Conservation (phyloP, 2,888 invertebrate species). For the Cantharis rufa region DNA sequence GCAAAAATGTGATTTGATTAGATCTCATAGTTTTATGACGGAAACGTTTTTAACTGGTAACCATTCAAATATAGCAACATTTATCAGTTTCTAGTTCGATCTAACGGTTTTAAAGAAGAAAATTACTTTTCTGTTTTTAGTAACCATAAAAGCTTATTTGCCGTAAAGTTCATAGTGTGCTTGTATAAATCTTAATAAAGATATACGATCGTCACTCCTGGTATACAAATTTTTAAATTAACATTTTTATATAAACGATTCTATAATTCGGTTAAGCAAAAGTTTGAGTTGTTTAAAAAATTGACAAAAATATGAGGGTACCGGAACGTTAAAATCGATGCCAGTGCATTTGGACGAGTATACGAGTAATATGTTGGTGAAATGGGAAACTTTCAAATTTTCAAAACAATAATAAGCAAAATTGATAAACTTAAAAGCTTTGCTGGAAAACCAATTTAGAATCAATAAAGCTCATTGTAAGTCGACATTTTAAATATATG, state of each 20-base stretch:
- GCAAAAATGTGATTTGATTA: no score
- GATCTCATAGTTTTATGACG: no score
- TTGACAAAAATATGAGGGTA: not conserved
- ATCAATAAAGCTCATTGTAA: not conserved
- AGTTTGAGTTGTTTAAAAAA: not conserved
- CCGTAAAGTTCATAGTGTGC: not conserved
- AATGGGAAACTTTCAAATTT: not conserved
- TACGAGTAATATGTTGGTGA: not conserved
- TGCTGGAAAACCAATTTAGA: not conserved
- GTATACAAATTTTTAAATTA: not conserved
- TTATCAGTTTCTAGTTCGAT: not conserved
- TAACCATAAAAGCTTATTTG: not conserved
- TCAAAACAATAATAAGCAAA: not conserved
- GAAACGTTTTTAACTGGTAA: no score
- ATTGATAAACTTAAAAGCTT: not conserved
- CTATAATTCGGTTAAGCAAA: not conserved
- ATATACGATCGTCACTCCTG: not conserved
- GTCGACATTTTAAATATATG: not conserved
- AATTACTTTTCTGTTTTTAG: not conserved
- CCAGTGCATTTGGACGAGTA: no score
- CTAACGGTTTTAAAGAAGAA: not conserved
- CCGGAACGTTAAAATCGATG: no score
- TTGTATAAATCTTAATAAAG: not conserved
- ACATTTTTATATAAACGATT: not conserved
- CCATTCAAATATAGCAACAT: not conserved